These are phyloP conservation scores for Dorcus parallelipipedus DNA, from an alignment of 2,888 invertebrate genomes.

Conservation along the genomic window DNA sequence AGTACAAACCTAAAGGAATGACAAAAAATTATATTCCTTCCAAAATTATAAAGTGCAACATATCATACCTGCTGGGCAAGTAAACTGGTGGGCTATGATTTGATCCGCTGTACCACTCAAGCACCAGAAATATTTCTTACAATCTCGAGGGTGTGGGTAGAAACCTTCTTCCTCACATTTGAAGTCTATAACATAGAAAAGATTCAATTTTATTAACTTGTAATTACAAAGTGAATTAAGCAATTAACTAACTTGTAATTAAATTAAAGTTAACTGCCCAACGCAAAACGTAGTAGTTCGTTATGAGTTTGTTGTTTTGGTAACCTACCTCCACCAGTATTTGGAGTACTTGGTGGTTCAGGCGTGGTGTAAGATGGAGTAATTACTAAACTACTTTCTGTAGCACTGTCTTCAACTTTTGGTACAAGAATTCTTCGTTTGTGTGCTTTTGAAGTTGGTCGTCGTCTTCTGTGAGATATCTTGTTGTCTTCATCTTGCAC, in stretches of 20 bases:
- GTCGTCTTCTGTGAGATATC: slow-evolving; percentile 9
- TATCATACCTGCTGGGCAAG: slow-evolving; percentile 77
- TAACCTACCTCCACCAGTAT: slow-evolving; percentile 72
- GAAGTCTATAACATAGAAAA: slow-evolving; percentile 60
- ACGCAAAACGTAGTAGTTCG: background rate
- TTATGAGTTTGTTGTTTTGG: slow-evolving; percentile 6
- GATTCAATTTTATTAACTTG: no score
- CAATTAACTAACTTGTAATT: no score
- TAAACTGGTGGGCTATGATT: slow-evolving; percentile 88
- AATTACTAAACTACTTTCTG: slow-evolving; percentile 45
- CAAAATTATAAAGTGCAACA: slow-evolving; percentile 2
- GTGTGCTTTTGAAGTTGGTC: slow-evolving; percentile 11
- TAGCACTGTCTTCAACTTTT: slow-evolving; percentile 55
- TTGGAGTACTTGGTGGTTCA: slow-evolving; percentile 85
- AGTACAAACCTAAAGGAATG: slow-evolving; percentile 66
- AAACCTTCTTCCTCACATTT: slow-evolving; percentile 92
- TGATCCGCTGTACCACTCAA: slow-evolving; percentile 83
- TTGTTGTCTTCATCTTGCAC: slow-evolving; percentile 4
- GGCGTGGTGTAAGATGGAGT: slow-evolving; percentile 62
- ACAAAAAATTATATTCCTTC: background rate
- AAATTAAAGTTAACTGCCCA: no score
- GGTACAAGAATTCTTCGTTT: slow-evolving; percentile 26
- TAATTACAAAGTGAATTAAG: no score
- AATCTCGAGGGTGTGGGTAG: slow-evolving; percentile 86
- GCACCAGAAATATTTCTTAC: slow-evolving; percentile 95